Evolutionary conservation across 2,888 invertebrate genomes (phyloP).

Genomic region (Morinoia aosen): DNA sequence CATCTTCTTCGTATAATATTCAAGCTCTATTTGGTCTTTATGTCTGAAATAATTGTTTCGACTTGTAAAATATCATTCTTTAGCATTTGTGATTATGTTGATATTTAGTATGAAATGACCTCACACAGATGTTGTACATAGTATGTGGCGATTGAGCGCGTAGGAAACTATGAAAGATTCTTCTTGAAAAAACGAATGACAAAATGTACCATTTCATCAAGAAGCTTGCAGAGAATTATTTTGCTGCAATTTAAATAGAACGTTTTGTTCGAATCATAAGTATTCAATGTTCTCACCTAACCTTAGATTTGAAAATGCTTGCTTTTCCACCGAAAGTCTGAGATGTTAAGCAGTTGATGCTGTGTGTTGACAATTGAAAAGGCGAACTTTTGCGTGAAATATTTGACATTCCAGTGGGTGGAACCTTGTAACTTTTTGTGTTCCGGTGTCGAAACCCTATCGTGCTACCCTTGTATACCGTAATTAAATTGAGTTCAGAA

Average conservation of each 20-base stretch:
- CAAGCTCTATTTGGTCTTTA: not conserved
- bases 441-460: not conserved
- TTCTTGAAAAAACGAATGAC: not conserved
- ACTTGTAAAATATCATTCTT: not conserved
- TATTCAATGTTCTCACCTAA: no score
- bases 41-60: not conserved
- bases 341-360: not conserved
- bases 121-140: not conserved
- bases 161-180: not conserved
- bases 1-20: not conserved
- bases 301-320: no score
- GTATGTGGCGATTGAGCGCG: not conserved
- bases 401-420: conserved; percentile 22
- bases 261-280: not conserved
- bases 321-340: not conserved
- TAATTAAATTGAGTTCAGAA: not conserved
- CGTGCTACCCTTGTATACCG: not conserved
- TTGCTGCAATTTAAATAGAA: not conserved
- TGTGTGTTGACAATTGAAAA: not conserved
- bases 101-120: not conserved
- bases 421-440: not conserved
- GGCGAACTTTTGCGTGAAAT: conserved; percentile 23
- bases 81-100: not conserved
- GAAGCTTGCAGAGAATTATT: not conserved
- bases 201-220: not conserved